Conservation (phyloP, 2,888 invertebrate species). For the Alloscopus bannaensis region DNA sequence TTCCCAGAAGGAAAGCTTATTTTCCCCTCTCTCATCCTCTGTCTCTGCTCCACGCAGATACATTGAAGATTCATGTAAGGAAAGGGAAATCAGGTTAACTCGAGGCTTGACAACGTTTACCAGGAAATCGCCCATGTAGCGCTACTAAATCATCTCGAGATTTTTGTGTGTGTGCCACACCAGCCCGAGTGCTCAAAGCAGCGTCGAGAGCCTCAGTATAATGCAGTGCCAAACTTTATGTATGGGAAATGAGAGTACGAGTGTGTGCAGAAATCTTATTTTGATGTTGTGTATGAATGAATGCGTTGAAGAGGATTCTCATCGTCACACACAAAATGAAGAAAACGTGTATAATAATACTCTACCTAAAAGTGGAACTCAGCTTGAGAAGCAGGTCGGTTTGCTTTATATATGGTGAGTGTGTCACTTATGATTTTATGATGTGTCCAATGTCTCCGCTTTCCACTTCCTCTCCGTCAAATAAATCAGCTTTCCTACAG, state of each 20-base stretch:
- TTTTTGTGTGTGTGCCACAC: background rate
- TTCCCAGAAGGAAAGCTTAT: background rate
- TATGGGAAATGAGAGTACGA: background rate
- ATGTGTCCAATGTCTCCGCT: slow-evolving; percentile 29
- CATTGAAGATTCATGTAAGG: too few species aligned
- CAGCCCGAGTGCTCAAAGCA: background rate
- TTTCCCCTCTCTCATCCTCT: too few species aligned
- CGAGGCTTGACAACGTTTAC: slow-evolving; percentile 5
- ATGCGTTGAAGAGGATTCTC: background rate
- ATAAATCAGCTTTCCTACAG: slow-evolving; percentile 23
- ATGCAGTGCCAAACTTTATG: background rate
- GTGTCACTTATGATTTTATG: slow-evolving; percentile 39
- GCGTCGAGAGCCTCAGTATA: background rate
- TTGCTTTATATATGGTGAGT: background rate
- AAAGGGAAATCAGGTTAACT: slow-evolving; percentile 16
- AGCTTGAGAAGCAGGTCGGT: too few species aligned
- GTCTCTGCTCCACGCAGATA: too few species aligned
- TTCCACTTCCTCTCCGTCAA: slow-evolving; percentile 29
- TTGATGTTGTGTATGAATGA: background rate
- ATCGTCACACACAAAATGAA: too few species aligned
- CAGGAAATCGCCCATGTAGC: slow-evolving; percentile 12
- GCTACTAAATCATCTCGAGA: slow-evolving; percentile 22
- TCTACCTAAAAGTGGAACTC: too few species aligned
- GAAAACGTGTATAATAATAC: too few species aligned
- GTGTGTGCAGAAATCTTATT: background rate